Conservation (phyloP, 2,888 invertebrate species). For the Eilema caniola region DNA sequence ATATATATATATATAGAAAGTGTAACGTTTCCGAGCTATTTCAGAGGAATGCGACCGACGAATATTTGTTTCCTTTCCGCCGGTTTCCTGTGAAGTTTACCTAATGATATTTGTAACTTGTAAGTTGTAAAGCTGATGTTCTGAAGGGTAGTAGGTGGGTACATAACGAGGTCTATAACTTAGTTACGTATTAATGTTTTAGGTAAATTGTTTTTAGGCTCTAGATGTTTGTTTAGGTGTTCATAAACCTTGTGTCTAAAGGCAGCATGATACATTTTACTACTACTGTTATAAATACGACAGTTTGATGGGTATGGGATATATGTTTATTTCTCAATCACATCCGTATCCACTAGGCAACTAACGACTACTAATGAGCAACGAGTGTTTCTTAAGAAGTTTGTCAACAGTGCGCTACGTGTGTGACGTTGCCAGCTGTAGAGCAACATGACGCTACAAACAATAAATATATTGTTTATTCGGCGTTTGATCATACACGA, state of each 20-base stretch:
- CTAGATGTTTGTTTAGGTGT: background rate
- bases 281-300: background rate
- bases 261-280: background rate
- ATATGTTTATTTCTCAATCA: background rate
- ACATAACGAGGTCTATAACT: background rate
- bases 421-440: too few relatives aligned
- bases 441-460: too few relatives aligned
- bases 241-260: too few relatives aligned
- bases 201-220: background rate
- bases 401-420: too few relatives aligned
- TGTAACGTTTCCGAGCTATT: constrained; percentile 22
- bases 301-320: background rate
- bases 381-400: too few relatives aligned
- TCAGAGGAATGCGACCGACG: constrained; percentile 20
- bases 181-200: background rate
- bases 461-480: too few relatives aligned
- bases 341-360: background rate
- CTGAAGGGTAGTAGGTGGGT: too few relatives aligned
- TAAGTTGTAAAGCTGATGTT: background rate
- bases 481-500: too few relatives aligned
- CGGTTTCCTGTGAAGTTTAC: background rate
- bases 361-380: too few relatives aligned
- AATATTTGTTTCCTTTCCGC: constrained; percentile 27
- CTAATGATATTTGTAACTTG: background rate
- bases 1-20: too few relatives aligned